Base-by-base conservation (phyloP, 2,888 invertebrate species). In the Muschampia plurimacula region DNA sequence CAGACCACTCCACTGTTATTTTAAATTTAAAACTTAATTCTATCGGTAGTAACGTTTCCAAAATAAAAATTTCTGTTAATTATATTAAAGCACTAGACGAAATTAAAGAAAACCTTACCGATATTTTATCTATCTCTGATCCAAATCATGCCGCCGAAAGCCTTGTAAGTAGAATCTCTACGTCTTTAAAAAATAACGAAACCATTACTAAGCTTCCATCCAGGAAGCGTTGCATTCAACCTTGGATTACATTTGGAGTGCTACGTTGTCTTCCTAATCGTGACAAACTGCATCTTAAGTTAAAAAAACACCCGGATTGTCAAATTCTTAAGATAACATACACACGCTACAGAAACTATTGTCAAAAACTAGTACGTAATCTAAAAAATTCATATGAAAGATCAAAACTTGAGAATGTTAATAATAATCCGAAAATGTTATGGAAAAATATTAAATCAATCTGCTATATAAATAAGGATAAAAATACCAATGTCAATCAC, bases 401-500 rank as follows among this genome's bases (percentile, higher is more conserved):
- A 32, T 13, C 28, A 32, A 59, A 32, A 59, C 5, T 59, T 6
- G 57, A 59, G 5, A 28, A 59, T 32, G 32, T 2, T 32, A 32
- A 7, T 4, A 59, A 32, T 32, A 59, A 59, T 5, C 32, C 57
- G 2, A 59, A 59, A 59, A 28, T 32, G 13, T 5, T 59, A 28
- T 59, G 57, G 57, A 59, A 59, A 59, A 59, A 28, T 59, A 59
- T 59, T 6, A 59, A 59, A 59, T 32, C 57, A 32, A 59, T 59
- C 7, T 59, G 57, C 3, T 59, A 5, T 28, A 28, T 57, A 6
- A 57, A 57, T 12, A 12, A 57, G 12, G 57, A 57, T 28, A 57
- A 28, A 59, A 32, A 55, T 2, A 10, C 55, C 7, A 22, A 55
- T 8, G 13, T 52, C 8, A 52, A 52, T 15, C 52, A 52, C 5